phyloP scores from a whole-genome alignment of 2,888 invertebrate genomes.

The Aphodius sticticus region DNA sequence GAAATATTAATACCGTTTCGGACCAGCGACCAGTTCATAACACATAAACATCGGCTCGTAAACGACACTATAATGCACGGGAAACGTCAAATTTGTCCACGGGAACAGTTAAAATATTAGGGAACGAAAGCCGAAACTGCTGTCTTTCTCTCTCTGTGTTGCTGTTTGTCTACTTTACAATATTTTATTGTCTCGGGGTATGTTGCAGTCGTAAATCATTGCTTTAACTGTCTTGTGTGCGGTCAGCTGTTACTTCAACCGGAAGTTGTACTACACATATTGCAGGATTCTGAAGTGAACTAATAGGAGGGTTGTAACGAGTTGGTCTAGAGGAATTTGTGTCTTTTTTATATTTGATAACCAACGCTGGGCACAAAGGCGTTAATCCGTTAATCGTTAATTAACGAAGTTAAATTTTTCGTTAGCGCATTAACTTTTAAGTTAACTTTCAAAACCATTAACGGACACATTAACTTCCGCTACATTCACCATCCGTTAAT shows the following conservation, averaged over 20 bases:
- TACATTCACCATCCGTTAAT: no score
- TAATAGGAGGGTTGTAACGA: neutral
- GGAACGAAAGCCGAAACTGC: neutral
- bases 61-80: constrained; percentile 21
- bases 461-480: no score
- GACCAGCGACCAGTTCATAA: constrained; percentile 21
- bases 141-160: neutral
- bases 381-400: no score
- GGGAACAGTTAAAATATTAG: constrained; percentile 15
- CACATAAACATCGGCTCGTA: constrained; percentile 24
- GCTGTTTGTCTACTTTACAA: neutral
- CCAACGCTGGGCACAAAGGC: no score
- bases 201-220: neutral
- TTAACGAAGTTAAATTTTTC: no score
- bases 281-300: neutral
- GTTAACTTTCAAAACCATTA: no score
- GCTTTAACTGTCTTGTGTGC: neutral
- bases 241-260: neutral
- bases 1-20: constrained; percentile 24
- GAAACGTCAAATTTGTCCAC: constrained; percentile 12
- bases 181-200: neutral
- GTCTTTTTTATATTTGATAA: no score
- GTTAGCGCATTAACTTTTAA: no score
- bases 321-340: no score
- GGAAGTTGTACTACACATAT: neutral